Conservation (phyloP, 2,797 vertebrate species). For the Kryptopterus vitreolus region DNA sequence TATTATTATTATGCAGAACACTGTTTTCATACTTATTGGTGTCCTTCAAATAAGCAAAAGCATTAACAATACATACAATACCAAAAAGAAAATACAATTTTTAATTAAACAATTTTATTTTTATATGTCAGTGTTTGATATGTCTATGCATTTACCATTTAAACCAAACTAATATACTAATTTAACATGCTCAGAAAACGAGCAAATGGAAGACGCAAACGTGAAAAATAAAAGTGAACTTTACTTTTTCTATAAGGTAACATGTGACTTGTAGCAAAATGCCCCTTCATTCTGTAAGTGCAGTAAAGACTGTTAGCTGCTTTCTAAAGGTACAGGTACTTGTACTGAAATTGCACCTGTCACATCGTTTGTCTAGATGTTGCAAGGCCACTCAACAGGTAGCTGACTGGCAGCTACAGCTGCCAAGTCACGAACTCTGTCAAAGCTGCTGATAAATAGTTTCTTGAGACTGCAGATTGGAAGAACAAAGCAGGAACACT, state of each 20-base stretch:
- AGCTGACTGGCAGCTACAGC: conserved; percentile 55
- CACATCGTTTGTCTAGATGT: conserved; percentile 55
- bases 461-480: conserved; percentile 32
- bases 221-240: neutral
- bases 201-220: neutral
- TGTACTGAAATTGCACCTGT: conserved; percentile 56
- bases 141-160: neutral
- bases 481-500: conserved; percentile 39
- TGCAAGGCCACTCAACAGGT: conserved; percentile 59
- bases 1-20: neutral
- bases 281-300: neutral
- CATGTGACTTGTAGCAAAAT: conserved; percentile 1
- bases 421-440: conserved; percentile 52
- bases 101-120: too few species aligned
- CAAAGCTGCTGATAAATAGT: conserved; percentile 53
- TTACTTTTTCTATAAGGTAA: neutral
- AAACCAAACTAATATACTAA: too few species aligned
- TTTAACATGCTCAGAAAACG: neutral
- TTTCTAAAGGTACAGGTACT: conserved; percentile 55
- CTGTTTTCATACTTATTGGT: neutral
- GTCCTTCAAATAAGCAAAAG: too few species aligned
- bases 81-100: neutral
- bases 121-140: neutral
- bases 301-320: conserved; percentile 41
- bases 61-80: too few species aligned